phyloP scores from a whole-genome alignment of 2,113 vertebrate genomes.

The Phylloscopus whistleri region DNA sequence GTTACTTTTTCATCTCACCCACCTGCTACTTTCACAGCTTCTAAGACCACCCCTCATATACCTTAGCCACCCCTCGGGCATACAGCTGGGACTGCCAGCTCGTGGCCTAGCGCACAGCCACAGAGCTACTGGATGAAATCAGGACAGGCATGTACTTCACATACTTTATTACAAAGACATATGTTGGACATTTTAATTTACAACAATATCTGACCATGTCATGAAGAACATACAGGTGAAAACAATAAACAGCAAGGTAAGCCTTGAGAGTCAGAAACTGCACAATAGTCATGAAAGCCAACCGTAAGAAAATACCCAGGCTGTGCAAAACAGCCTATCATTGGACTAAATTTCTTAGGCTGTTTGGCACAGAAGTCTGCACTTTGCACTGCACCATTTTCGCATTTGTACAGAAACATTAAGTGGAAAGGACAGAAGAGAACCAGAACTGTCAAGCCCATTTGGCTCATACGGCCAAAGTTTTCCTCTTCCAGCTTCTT shows the following conservation, averaged over 20 bases:
- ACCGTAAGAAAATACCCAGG: background rate
- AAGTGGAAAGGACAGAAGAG: background rate
- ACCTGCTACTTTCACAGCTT: background rate
- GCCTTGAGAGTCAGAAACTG: background rate
- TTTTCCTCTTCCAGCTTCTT: background rate
- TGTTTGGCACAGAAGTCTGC: background rate
- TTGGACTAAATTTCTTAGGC: background rate
- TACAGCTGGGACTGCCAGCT: background rate
- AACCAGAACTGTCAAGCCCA: background rate
- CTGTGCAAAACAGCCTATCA: background rate
- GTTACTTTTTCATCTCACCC: background rate
- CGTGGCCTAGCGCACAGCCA: fast-evolving
- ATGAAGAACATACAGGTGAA: background rate
- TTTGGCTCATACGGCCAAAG: background rate
- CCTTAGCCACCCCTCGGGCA: background rate
- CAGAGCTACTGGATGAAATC: background rate
- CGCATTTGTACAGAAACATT: background rate
- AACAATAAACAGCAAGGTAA: background rate
- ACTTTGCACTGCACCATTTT: background rate
- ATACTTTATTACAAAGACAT: background rate
- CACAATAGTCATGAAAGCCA: fast-evolving
- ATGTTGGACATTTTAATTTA: background rate
- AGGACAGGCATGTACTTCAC: background rate
- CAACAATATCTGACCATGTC: background rate
- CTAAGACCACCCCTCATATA: background rate